Conservation (phyloP, 2,797 vertebrate genomes). For the Rhincodon typus region DNA sequence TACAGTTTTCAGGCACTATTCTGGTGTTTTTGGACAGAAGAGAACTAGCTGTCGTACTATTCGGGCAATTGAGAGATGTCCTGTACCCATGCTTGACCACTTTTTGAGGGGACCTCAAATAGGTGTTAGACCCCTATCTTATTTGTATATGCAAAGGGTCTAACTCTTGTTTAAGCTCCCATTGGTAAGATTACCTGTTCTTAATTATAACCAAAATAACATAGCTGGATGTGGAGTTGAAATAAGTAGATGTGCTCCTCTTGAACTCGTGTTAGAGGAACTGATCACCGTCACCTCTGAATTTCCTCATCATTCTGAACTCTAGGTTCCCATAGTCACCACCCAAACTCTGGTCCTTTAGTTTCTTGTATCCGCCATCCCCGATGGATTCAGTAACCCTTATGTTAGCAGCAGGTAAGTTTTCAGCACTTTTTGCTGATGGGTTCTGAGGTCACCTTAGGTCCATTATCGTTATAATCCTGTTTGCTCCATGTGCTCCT, state of each 20-base stretch:
- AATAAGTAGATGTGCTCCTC: too few relatives aligned
- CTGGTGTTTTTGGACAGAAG: neutral
- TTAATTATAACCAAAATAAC: neutral
- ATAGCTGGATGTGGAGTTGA: neutral
- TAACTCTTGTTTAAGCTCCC: neutral
- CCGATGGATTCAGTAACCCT: neutral
- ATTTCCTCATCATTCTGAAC: neutral
- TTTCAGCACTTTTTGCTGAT: neutral
- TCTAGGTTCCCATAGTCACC: too few relatives aligned
- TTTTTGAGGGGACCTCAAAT: too few relatives aligned
- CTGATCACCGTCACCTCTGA: neutral
- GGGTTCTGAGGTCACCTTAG: neutral
- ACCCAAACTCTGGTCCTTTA: neutral
- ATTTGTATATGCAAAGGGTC: neutral
- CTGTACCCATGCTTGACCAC: neutral
- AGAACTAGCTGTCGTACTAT: neutral
- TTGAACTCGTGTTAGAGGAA: neutral
- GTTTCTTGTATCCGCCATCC: neutral
- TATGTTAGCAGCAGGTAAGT: neutral
- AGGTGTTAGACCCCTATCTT: neutral
- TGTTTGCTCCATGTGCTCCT: neutral
- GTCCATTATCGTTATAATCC: neutral
- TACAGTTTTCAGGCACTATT: neutral
- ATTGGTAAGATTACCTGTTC: neutral
- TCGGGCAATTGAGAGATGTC: neutral